phyloP scores from a whole-genome alignment of 2,888 invertebrate species.

The Nomada fucata region DNA sequence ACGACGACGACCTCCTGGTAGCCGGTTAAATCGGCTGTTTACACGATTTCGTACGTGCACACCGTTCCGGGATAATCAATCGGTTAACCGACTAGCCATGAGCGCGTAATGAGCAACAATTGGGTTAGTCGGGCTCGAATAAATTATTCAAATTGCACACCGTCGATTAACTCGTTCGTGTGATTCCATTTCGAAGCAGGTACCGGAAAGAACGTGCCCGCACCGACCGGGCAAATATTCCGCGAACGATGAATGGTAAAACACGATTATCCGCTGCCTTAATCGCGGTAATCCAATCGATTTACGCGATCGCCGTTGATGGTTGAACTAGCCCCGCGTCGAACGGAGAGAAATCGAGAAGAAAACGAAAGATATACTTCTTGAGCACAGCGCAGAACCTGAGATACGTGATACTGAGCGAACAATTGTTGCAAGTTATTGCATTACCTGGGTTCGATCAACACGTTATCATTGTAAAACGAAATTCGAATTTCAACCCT shows the following conservation, averaged over 20 bases:
- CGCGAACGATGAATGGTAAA: not conserved
- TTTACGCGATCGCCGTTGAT: not conserved
- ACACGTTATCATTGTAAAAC: too few relatives aligned
- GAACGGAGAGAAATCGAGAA: not conserved
- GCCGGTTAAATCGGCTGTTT: slow-evolving; percentile 56
- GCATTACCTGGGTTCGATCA: too few relatives aligned
- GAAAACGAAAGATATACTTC: not conserved
- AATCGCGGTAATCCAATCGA: slow-evolving; percentile 4
- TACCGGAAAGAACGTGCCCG: slow-evolving; percentile 20
- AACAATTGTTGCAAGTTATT: too few relatives aligned
- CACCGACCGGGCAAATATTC: slow-evolving; percentile 10
- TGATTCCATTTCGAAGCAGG: slow-evolving; percentile 17
- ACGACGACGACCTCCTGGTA: slow-evolving; percentile 28
- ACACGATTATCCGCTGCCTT: slow-evolving; percentile 5
- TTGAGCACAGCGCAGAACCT: too few relatives aligned
- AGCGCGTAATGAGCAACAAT: slow-evolving; percentile 67
- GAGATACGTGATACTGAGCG: too few relatives aligned
- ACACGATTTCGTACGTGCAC: slow-evolving; percentile 41
- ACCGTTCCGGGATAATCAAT: slow-evolving; percentile 56
- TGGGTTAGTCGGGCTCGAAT: slow-evolving; percentile 55
- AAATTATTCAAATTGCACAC: slow-evolving; percentile 62
- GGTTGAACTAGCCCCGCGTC: not conserved
- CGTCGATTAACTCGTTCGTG: slow-evolving; percentile 53
- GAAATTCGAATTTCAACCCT: too few relatives aligned
- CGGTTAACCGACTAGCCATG: slow-evolving; percentile 66